Conservation (phyloP, 2,888 invertebrate species). For the Ichneumoninae sp. region DNA sequence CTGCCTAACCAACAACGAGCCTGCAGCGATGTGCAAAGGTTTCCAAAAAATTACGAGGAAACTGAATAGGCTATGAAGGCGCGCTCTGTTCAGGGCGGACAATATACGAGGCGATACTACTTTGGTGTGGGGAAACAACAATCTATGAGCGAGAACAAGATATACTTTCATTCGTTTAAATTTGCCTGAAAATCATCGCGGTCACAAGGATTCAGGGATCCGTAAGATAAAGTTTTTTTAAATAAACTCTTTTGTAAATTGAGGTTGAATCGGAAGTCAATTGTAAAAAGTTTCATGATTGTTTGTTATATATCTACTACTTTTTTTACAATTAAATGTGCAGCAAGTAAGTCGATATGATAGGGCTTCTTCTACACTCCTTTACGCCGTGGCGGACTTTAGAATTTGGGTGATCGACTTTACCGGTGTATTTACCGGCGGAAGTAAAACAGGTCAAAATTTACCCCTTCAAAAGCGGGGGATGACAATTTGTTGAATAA, state of each 20-base stretch:
- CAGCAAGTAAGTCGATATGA: neutral
- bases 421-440: constrained; percentile 11
- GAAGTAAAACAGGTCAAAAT: neutral
- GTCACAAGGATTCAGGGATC: neutral
- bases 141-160: neutral
- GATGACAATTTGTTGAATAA: neutral
- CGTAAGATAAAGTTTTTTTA: neutral
- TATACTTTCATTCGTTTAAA: neutral
- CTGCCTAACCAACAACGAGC: neutral
- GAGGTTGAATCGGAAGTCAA: neutral
- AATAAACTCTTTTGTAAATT: neutral
- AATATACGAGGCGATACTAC: neutral
- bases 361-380: neutral
- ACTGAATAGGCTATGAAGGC: neutral
- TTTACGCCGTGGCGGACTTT: neutral
- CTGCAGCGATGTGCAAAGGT: neutral
- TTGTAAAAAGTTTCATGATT: neutral
- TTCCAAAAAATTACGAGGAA: neutral
- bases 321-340: too few species aligned
- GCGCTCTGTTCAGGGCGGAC: neutral
- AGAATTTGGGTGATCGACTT: neutral
- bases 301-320: neutral
- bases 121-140: neutral
- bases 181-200: neutral
- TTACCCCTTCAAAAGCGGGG: neutral